Conservation (phyloP, 2,113 vertebrate species). For the Gorsachius goisagi region DNA sequence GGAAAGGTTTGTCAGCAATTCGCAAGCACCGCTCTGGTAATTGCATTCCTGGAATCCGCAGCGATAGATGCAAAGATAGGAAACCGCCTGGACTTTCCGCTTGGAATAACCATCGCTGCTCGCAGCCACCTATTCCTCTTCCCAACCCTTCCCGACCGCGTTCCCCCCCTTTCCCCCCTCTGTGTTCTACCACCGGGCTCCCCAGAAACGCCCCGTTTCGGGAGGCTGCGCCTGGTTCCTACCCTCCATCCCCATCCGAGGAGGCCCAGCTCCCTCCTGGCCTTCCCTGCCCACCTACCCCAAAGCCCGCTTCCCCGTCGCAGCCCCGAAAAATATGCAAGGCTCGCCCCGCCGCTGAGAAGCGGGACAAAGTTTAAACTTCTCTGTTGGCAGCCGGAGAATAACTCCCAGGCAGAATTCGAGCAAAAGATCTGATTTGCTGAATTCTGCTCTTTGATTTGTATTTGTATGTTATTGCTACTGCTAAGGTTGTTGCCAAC, state of each 20-base stretch:
- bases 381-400: slow-evolving; percentile 71
- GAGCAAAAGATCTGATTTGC: slow-evolving; percentile 78
- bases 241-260: background rate
- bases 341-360: slow-evolving; percentile 64
- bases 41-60: slow-evolving; percentile 41
- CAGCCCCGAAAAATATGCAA: slow-evolving; percentile 64
- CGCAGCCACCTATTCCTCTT: background rate
- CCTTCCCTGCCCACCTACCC: background rate
- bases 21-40: slow-evolving; percentile 41
- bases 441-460: slow-evolving; percentile 79
- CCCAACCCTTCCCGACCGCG: background rate
- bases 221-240: background rate
- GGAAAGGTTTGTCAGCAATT: slow-evolving; percentile 55
- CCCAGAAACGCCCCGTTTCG: background rate
- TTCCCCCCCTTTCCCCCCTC: background rate
- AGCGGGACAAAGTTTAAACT: slow-evolving; percentile 76
- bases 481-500: slow-evolving; percentile 78
- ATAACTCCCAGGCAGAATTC: slow-evolving; percentile 75
- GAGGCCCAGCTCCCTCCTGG: slow-evolving; percentile 32
- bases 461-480: slow-evolving; percentile 79
- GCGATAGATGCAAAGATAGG: slow-evolving; percentile 54
- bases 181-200: background rate
- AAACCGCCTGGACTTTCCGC: slow-evolving; percentile 41
- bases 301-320: slow-evolving; percentile 47
- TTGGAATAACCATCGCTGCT: background rate